These are phyloP conservation scores for Menidia beryllina DNA, from an alignment of 2,113 vertebrate genomes.

Conservation along the genomic window DNA sequence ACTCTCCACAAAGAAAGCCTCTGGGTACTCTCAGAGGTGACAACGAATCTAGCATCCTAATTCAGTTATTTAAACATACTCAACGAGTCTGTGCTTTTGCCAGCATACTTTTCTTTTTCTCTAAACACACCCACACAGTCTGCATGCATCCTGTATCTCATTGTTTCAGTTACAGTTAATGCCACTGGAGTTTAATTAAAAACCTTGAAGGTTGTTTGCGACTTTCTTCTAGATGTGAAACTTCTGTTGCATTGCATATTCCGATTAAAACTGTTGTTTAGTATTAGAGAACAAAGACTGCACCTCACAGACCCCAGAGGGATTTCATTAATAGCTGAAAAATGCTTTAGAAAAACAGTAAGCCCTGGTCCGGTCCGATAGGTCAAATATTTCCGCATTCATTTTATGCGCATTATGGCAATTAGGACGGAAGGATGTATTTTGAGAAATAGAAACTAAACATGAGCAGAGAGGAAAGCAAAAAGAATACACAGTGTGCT, in stretches of 20 bases:
- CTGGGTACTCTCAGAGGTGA: slow-evolving; percentile 18
- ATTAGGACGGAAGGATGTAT: no score
- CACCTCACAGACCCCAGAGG: slow-evolving; percentile 6
- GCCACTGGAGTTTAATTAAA: slow-evolving; percentile 41
- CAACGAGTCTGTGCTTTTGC: neutral
- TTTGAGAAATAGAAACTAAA: no score
- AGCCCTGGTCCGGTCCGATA: no score
- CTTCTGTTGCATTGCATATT: slow-evolving; percentile 25
- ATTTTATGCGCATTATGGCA: no score
- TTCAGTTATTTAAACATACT: slow-evolving; percentile 7
- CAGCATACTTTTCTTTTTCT: neutral
- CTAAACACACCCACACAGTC: neutral
- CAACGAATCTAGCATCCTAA: neutral
- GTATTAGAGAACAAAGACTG: neutral
- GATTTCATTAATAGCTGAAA: neutral
- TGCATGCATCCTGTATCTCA: neutral
- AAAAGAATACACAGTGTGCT: no score
- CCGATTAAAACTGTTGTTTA: slow-evolving; percentile 22
- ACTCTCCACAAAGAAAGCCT: slow-evolving; percentile 28
- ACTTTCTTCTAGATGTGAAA: slow-evolving; percentile 29
- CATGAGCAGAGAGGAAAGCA: no score
- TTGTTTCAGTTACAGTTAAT: slow-evolving; percentile 9
- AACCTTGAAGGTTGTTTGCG: slow-evolving; percentile 34
- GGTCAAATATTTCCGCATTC: no score
- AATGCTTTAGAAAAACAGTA: slow-evolving; percentile 2